phyloP scores from a whole-genome alignment of 2,113 vertebrate genomes.

The Phylloscopus whistleri region DNA sequence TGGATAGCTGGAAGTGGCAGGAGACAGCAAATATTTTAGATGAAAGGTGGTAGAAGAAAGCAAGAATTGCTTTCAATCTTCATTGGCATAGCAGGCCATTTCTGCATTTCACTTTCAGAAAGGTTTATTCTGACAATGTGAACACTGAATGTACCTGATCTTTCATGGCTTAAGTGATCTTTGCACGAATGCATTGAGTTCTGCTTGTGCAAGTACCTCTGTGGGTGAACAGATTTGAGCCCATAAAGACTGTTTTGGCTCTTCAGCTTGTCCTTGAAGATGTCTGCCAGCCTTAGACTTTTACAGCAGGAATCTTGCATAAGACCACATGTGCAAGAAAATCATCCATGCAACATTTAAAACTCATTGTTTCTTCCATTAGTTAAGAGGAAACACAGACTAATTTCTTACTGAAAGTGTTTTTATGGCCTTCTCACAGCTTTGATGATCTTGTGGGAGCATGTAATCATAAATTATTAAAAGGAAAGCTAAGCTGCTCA shows the following conservation, averaged over 20 bases:
- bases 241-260: neutral
- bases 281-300: slow-evolving; percentile 28
- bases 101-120: neutral
- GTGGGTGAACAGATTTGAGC: neutral
- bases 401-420: slow-evolving; percentile 20
- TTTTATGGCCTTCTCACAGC: slow-evolving; percentile 29
- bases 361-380: slow-evolving; percentile 49
- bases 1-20: neutral
- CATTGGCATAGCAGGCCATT: neutral
- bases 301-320: neutral
- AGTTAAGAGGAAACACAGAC: slow-evolving; percentile 34
- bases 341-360: slow-evolving; percentile 13
- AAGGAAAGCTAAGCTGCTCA: neutral
- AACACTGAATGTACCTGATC: neutral
- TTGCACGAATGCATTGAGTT: neutral
- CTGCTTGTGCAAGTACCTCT: neutral
- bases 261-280: neutral
- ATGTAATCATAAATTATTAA: slow-evolving; percentile 12
- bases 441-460: slow-evolving; percentile 44
- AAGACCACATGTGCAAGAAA: slow-evolving; percentile 53
- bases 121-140: neutral
- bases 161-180: neutral
- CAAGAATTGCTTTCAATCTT: neutral
- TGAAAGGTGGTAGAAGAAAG: neutral
- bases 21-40: neutral